phyloP scores from a whole-genome alignment of 2,113 vertebrate genomes.

The Tachycineta bicolor region DNA sequence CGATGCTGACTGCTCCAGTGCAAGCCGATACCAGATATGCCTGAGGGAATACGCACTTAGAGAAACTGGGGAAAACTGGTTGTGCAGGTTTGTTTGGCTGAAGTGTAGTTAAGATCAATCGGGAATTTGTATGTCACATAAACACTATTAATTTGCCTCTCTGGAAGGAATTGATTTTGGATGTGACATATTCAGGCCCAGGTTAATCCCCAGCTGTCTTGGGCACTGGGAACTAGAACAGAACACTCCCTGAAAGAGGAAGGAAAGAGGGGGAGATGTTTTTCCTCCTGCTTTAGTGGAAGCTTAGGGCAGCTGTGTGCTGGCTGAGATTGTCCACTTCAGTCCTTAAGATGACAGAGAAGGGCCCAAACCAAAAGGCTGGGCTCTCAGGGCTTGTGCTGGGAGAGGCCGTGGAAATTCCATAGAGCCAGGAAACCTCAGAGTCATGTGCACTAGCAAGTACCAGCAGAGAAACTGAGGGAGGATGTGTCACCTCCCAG shows the following conservation, averaged over 20 bases:
- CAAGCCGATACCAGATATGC: background rate
- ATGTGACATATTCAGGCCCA: background rate
- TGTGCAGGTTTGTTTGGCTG: background rate
- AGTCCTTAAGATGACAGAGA: background rate
- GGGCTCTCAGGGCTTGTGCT: background rate
- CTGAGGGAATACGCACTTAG: background rate
- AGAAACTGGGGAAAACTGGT: background rate
- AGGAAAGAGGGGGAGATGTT: background rate
- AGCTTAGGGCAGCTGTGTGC: background rate
- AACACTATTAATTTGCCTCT: background rate
- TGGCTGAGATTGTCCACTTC: background rate
- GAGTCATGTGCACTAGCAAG: no score
- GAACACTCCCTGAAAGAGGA: background rate
- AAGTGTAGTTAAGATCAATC: background rate
- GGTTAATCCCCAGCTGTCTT: background rate
- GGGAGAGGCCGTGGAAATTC: background rate
- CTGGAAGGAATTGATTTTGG: background rate
- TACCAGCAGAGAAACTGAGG: background rate
- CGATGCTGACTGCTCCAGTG: background rate
- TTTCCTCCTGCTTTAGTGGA: background rate
- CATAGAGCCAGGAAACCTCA: background rate
- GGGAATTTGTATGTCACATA: background rate
- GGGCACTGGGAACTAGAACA: background rate
- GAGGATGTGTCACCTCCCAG: background rate
- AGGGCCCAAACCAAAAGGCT: background rate